These are phyloP conservation scores for Tragelaphus oryx DNA, from an alignment of 2,797 vertebrate genomes.

Conservation along the genomic window DNA sequence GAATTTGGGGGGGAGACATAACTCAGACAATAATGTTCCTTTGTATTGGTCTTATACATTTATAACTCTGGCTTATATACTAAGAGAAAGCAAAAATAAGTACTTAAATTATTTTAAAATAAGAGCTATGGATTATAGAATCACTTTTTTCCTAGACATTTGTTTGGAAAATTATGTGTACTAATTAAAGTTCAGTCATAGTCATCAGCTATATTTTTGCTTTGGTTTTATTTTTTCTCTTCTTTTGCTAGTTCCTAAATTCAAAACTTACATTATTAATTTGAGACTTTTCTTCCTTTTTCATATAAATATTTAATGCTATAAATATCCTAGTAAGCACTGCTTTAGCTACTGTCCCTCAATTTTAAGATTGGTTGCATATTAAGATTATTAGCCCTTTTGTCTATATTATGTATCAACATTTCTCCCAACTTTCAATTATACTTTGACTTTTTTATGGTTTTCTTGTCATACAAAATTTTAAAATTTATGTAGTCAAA, in stretches of 20 bases:
- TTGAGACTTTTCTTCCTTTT: slow-evolving; percentile 38
- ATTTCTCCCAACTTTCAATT: neutral
- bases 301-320: slow-evolving; percentile 57
- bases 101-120: slow-evolving; percentile 1
- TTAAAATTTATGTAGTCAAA: neutral
- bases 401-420: neutral
- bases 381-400: slow-evolving; percentile 15
- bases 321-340: slow-evolving; percentile 6
- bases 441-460: neutral
- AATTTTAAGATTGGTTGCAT: neutral
- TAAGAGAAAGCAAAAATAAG: slow-evolving; percentile 44
- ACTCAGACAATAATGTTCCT: neutral
- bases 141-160: neutral
- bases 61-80: slow-evolving; percentile 15
- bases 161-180: neutral
- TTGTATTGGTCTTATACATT: neutral
- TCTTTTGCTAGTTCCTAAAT: slow-evolving; percentile 6
- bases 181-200: neutral
- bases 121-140: neutral
- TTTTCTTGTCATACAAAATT: neutral
- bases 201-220: neutral
- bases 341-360: neutral
- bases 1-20: neutral
- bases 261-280: slow-evolving; percentile 48
- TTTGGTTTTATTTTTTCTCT: slow-evolving; percentile 30